Evolutionary conservation across 2,888 invertebrate genomes (phyloP), one percentile per base, ranked within the genome.

Genomic region (Phasia obesa): DNA sequence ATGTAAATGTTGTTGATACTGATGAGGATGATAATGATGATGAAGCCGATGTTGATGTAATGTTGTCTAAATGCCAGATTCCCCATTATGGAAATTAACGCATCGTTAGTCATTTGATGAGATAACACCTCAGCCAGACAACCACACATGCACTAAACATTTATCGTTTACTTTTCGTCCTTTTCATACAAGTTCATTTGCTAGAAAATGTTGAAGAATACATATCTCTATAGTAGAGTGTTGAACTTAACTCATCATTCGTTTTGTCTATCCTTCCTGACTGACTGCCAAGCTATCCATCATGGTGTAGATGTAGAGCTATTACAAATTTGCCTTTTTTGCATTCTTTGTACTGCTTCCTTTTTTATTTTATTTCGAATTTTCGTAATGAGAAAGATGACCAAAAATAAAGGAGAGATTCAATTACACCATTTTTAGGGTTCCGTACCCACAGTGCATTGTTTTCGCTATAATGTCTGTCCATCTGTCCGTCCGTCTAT

Each of bases 71-170:
- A 79, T 76, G 75, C 57, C 71, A 76, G 71, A 71, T 83, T 71
- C 84, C 60, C 87, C 86, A 87, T 88, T 87, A 87, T 88, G 87
- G 86, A 88, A 88, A 88, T 88, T 87, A 88, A 88, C 88, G 87
- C 88, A 88, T 88, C 88, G 88, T 87, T 88, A 87, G 86, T 86
- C 87, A 86, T 86, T 87, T 87, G 88, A 88, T 87, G 87, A 87
- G 87, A 86, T 87, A 88, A 87, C 87, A 85, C 87, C 84, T 85
- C 84, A 82, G 85, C 84, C 85, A 86, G 86, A 85, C 86, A 84
- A 84, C 86, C 86, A 84, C 86, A 84, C 85, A 86, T 82, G 85
- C 76, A 79, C 79, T 55, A 76, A 60, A 79, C 59, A 83, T 76
- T 67, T 65, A 67, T 67, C 75, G 65, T 75, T 55, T 59, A 57